These are phyloP conservation scores for Heliconius ismenius DNA, from an alignment of 2,888 invertebrate species.

Conservation along the genomic window DNA sequence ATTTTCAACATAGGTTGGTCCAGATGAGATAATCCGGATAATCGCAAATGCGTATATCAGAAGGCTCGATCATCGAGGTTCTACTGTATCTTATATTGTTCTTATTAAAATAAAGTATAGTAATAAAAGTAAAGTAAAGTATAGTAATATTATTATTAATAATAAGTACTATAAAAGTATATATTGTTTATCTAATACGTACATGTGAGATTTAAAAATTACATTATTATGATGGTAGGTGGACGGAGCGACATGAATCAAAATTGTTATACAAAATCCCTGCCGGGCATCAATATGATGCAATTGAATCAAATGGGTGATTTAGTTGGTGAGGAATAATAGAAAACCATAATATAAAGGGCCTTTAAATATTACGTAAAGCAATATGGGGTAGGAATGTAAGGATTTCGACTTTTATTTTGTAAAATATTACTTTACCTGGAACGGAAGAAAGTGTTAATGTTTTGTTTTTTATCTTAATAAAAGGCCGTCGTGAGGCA, in stretches of 20 bases:
- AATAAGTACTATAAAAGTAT: neutral
- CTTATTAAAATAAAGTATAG: neutral
- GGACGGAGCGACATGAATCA: slow-evolving; percentile 70
- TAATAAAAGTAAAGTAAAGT: too few species aligned
- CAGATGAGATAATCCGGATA: too few species aligned
- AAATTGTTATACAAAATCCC: slow-evolving; percentile 58
- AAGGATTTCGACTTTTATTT: too few species aligned
- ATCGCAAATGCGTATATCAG: too few species aligned
- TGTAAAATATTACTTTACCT: too few species aligned
- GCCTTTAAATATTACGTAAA: neutral
- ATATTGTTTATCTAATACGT: neutral
- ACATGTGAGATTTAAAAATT: neutral
- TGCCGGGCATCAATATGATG: slow-evolving; percentile 70
- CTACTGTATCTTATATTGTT: neutral
- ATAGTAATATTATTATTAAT: neutral
- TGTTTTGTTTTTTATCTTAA: too few species aligned
- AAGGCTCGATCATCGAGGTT: too few species aligned
- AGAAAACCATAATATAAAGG: slow-evolving; percentile 13
- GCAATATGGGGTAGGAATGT: neutral
- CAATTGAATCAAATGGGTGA: slow-evolving; percentile 77
- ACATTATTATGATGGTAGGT: slow-evolving; percentile 70
- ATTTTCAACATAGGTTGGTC: too few species aligned
- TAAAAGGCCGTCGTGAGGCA: too few species aligned
- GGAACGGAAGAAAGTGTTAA: too few species aligned
- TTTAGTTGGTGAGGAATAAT: slow-evolving; percentile 70